Evolutionary conservation across 2,888 invertebrate genomes (phyloP), one percentile per base, ranked within the genome.

Genomic region (Pammene fasciana): DNA sequence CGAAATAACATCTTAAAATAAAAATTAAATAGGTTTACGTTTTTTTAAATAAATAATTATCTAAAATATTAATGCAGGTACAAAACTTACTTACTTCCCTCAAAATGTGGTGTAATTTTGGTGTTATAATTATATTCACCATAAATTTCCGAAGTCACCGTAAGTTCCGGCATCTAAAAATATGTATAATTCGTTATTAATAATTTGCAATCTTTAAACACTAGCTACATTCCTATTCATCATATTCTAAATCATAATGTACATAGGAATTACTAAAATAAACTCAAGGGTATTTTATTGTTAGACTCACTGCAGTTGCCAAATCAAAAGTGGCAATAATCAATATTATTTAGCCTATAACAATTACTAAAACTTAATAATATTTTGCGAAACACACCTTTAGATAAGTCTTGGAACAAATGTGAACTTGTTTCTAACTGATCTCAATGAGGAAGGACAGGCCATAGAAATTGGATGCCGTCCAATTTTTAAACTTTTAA

Each of bases 61-160:
- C 9, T 11, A 26, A 41, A 41, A 16, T 10, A 26, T 4, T n/a
- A 13, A 59, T 8, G 9, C 1, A 34, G 26, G 26, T 59, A 34
- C 34, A 9, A 46, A 73, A 60, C 46, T 54, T 56, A 78, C 93
- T 87, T 81, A 94, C 94, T 93, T 78, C 93, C 94, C 78, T 85
- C 82, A 71, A 73, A 86, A 71, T 87, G 93, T 46, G 93, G 88
- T 68, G 84, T 82, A 72, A 80, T 84, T 73, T 88, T 88, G 13
- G 94, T 94, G 73, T 86, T 90, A 78, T 95, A 95, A 80, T 95
- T 93, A 80, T 94, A 94, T 87, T 96, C 96, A 45, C 93, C 90
- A 83, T 96, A 96, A 81, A 96, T 94, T 90, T 96, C 96, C 34
- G 96, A 96, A 54, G 95, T 94, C 64, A 96, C 95, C 76, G 94